phyloP scores from a whole-genome alignment of 2,113 vertebrate species.

The Gasterosteus aculeatus region DNA sequence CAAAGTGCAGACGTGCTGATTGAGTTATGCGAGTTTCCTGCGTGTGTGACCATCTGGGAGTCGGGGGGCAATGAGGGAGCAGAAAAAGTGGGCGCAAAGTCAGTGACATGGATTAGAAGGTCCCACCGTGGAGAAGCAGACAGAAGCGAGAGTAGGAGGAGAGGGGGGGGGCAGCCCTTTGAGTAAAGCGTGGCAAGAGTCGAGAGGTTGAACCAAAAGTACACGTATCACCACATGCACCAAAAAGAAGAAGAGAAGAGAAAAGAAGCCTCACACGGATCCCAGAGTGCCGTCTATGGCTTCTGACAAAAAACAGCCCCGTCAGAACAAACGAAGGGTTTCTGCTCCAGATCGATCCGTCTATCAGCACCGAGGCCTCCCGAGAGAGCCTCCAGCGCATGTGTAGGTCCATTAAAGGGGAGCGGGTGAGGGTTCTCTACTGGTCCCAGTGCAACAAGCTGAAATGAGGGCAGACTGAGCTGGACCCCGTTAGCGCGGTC shows the following conservation, averaged over 20 bases:
- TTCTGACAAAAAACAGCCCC: constrained; percentile 44
- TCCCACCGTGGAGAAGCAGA: constrained; percentile 30
- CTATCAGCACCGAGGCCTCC: too few species aligned
- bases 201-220: constrained; percentile 16
- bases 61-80: neutral
- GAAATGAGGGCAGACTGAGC: constrained; percentile 29
- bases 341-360: too few species aligned
- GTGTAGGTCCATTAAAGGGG: constrained; percentile 31
- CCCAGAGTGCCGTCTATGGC: constrained; percentile 66
- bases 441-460: constrained; percentile 47
- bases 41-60: constrained; percentile 9
- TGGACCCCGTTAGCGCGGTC: constrained; percentile 22
- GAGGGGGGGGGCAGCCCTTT: constrained; percentile 77
- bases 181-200: constrained; percentile 68
- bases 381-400: constrained; percentile 31
- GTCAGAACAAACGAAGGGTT: too few species aligned
- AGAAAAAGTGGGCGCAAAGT: constrained; percentile 32
- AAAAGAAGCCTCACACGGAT: constrained; percentile 27
- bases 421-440: neutral
- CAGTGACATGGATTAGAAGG: constrained; percentile 41
- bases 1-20: constrained; percentile 82
- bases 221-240: constrained; percentile 31
- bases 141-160: constrained; percentile 15
- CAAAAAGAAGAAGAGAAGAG: constrained; percentile 14
- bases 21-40: constrained; percentile 57